phyloP scores from a whole-genome alignment of 2,113 vertebrate genomes.

The Cyanoramphus novaezelandiae region DNA sequence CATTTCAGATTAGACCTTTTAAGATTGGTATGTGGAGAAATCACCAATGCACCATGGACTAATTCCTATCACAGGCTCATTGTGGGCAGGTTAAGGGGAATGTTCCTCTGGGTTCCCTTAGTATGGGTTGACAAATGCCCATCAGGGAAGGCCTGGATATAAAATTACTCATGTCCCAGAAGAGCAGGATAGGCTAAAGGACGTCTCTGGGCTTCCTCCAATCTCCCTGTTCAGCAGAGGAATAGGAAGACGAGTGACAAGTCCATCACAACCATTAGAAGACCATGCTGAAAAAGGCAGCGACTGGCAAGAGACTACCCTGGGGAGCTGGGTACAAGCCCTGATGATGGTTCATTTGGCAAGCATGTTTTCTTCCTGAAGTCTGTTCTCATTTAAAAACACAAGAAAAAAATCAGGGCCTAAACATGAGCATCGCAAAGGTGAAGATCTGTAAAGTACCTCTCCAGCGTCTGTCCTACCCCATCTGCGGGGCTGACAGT shows the following conservation, averaged over 20 bases:
- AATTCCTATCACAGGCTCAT: background rate
- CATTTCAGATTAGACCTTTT: background rate
- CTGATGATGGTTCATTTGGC: background rate
- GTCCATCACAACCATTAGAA: background rate
- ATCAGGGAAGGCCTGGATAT: background rate
- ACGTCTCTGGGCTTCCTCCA: background rate
- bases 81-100: background rate
- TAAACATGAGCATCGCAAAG: background rate
- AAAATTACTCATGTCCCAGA: background rate
- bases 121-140: background rate
- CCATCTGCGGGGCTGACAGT: background rate
- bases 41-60: accelerated
- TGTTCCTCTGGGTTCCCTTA: background rate
- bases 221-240: background rate
- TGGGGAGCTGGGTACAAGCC: background rate
- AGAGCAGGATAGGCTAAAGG: background rate
- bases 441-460: background rate
- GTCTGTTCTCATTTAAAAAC: background rate
- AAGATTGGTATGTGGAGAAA: background rate
- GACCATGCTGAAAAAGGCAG: background rate
- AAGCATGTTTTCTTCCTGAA: background rate
- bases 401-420: background rate
- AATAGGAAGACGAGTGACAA: background rate
- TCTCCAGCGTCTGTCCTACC: background rate
- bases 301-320: background rate